Conservation (phyloP, 1,140 invertebrate species). For the Hyposmocoma kahamanoa region DNA sequence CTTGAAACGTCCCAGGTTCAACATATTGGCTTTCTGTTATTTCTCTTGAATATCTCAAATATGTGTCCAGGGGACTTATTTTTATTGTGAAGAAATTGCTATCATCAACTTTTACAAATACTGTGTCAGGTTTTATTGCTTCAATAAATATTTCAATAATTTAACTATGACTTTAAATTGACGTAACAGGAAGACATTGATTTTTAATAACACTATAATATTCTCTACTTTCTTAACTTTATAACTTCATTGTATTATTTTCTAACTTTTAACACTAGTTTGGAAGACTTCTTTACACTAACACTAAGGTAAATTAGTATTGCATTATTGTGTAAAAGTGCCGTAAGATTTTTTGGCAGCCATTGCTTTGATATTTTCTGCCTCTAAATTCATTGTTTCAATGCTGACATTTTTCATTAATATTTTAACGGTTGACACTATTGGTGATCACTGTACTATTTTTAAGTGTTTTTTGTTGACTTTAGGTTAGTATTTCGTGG, state of each 20-base stretch:
- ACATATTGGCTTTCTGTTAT: conserved; percentile 32
- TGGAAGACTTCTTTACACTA: conserved; percentile 69
- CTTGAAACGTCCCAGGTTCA: conserved; percentile 75
- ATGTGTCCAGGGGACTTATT: too few species aligned
- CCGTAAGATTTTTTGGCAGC: conserved; percentile 17
- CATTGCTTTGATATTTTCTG: conserved; percentile 20
- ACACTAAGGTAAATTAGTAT: conserved; percentile 28
- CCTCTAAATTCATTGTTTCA: too few species aligned
- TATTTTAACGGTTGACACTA: too few species aligned
- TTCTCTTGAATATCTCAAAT: too few species aligned
- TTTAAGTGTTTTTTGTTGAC: too few species aligned
- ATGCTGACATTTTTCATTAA: too few species aligned
- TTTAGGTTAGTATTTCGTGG: too few species aligned
- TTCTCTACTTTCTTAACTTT: too few species aligned
- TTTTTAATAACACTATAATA: conserved; percentile 24
- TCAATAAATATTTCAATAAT: conserved; percentile 1
- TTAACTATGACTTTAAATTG: conserved; percentile 26
- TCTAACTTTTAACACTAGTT: conserved; percentile 35
- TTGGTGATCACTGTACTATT: too few species aligned
- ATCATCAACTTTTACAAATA: too few species aligned
- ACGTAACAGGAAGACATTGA: conserved; percentile 45
- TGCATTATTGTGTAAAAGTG: conserved; percentile 39
- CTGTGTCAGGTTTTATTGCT: conserved; percentile 1
- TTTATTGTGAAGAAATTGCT: too few species aligned
- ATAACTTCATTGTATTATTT: too few species aligned